Evolutionary conservation across 2,113 vertebrate genomes (phyloP), one percentile per base, ranked within the genome.

Genomic region (Prunella himalayana): DNA sequence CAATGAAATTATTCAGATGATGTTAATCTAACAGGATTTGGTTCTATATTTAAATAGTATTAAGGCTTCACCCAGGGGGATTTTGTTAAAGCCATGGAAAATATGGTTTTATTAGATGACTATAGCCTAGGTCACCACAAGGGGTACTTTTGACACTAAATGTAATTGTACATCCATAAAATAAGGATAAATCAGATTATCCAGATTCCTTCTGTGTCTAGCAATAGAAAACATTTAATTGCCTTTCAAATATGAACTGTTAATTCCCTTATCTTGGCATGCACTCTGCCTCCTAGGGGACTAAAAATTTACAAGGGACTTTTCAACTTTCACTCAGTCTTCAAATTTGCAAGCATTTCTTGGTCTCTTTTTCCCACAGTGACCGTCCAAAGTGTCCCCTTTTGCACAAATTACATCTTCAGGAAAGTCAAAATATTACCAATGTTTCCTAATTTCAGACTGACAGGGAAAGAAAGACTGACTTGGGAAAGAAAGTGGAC

Each of bases 1-100:
- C 66, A 82, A 82, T 91, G 31, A 84, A 88, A 89, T 89, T 11
- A 87, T 82, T 75, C 77, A 76, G 63, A 76, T 82, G 19, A 91
- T 77, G 16, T 65, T 94, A 95, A 91, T 82, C 82, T 94, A 89
- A 92, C 42, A 88, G 59, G 81, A 95, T 95, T 95, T 95, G 15
- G 11, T 84, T 94, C 94, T 87, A 72, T 94, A 95, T 95, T 95
- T 94, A 94, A 86, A 85, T 27, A 75, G 56, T 63, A 88, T 88
- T 92, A 93, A 81, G 61, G 49, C 44, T 94, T 95, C 70, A 82
- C 65, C 47, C 49, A 49, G 35, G 4, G 24, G 25, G 57, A 84
- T 63, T 90, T 73, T 80, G 50, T 66, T 85, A 94, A 84, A 94
- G 53, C 35, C 44, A 27, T 64, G 64, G 85, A 90, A 95, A 95